Evolutionary conservation across 2,797 vertebrate species (phyloP).

Genomic region (Steatocranus sp.): DNA sequence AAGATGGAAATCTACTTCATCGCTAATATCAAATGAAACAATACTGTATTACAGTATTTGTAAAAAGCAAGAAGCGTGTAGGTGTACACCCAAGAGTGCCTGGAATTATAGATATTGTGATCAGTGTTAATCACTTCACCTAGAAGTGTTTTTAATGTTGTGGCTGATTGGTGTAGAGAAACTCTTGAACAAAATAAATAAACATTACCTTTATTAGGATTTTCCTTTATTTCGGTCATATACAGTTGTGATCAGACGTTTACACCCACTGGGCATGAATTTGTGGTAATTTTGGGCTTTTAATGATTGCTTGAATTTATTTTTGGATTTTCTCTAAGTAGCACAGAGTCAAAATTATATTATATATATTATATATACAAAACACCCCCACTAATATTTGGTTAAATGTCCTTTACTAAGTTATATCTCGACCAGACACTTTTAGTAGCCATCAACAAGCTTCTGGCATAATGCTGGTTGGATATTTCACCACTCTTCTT

Average conservation of each 20-base stretch:
- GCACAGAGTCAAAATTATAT: background rate
- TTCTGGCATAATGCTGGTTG: background rate
- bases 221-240: background rate
- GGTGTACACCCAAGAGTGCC: background rate
- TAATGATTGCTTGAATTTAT: background rate
- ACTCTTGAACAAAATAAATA: background rate
- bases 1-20: slow-evolving; percentile 3
- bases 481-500: background rate
- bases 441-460: background rate
- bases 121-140: background rate
- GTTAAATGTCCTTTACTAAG: background rate
- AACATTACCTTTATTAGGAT: background rate
- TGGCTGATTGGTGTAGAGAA: background rate
- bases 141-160: background rate
- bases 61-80: background rate
- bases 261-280: background rate
- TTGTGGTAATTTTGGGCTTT: background rate
- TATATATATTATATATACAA: background rate
- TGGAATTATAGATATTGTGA: background rate
- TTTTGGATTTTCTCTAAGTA: background rate
- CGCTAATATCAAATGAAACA: background rate
- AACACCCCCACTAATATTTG: background rate
- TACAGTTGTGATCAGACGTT: background rate
- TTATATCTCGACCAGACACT: background rate
- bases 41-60: background rate